Base-by-base conservation (phyloP, 2,888 invertebrate species). In the Dynastes tityus region DNA sequence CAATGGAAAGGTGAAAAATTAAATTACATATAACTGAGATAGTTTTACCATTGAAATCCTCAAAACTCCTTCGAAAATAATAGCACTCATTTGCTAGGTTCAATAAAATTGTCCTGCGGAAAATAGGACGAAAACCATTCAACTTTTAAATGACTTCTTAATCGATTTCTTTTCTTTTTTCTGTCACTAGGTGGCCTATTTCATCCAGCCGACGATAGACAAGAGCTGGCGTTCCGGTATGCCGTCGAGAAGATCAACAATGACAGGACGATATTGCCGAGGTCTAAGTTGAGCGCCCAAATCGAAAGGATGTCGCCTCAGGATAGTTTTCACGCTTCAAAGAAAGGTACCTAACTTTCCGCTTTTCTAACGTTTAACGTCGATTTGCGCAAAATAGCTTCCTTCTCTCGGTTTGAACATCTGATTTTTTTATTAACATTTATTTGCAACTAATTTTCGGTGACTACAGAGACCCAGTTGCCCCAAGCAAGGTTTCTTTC, bases 281-380 rank as follows among this genome's bases (percentile, higher is more conserved):
- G 96, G 85, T 96, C 97, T n/a, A 94, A 96, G 86, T 91, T 98
- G 76, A 93, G 95, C 80, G 96, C 96, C 45, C 96, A 97, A 91
- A 95, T 97, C 80, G 97, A 97, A 89, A 94, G 94, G 84, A 95
- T 97, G 86, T 95, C 95, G 70, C 95, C 96, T 0, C 96, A 96
- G 86, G 98, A 98, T 89, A 97, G 97, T 88, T 98, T 98, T 87
- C 96, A 96, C 88, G 97, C 97, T 73, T 96, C 97, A 22, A 97
- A 97, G 90, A 92, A 96, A 92, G 97, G 97, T 97, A 89, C 8
- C 11, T 45, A 11, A 45, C 45, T 45, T 32, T 45, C 11, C 53
- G 5, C 2, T 16, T n/a, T 16, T 16, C 6, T 16, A n/a, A 55
- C 53, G 53, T n/a, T 55, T 5, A 55, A 55, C 53, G 16, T n/a